These are phyloP conservation scores for Drosophila lini DNA, from an alignment of 1,140 invertebrate species.

Conservation along the genomic window DNA sequence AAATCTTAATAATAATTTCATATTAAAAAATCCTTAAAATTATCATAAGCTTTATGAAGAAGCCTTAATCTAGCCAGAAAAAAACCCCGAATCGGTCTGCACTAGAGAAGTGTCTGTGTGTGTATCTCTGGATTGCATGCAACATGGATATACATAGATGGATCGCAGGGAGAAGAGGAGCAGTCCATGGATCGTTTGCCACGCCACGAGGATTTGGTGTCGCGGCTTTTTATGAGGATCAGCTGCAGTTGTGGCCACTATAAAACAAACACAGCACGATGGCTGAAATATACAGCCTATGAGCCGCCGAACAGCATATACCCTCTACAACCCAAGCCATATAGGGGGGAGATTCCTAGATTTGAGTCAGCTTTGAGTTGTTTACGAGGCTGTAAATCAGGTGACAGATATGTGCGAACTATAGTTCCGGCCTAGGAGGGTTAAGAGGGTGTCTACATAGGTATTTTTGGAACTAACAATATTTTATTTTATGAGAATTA, in stretches of 20 bases:
- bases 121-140: slow-evolving; percentile 56
- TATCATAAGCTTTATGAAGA: background rate
- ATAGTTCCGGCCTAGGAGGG: slow-evolving; percentile 13
- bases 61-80: background rate
- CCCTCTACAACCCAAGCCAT: slow-evolving; percentile 25
- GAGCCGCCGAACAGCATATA: slow-evolving; percentile 46
- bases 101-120: background rate
- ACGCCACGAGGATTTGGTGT: slow-evolving; percentile 79
- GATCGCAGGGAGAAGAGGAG: slow-evolving; percentile 29
- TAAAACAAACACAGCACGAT: slow-evolving; percentile 71
- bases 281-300: slow-evolving; percentile 29
- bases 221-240: slow-evolving; percentile 81
- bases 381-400: slow-evolving; percentile 45
- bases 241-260: slow-evolving; percentile 78
- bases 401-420: slow-evolving; percentile 43
- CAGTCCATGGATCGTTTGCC: slow-evolving; percentile 73
- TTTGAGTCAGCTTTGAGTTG: slow-evolving; percentile 19
- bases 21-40: background rate
- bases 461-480: slow-evolving; percentile 10
- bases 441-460: slow-evolving; percentile 6
- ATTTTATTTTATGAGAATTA: background rate
- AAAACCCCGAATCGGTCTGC: background rate
- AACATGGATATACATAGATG: slow-evolving; percentile 40
- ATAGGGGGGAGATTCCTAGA: slow-evolving; percentile 8
- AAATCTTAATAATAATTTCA: background rate